Base-by-base conservation (phyloP, 2,113 vertebrate genomes). In the Sterrhoptilus dennistouni region DNA sequence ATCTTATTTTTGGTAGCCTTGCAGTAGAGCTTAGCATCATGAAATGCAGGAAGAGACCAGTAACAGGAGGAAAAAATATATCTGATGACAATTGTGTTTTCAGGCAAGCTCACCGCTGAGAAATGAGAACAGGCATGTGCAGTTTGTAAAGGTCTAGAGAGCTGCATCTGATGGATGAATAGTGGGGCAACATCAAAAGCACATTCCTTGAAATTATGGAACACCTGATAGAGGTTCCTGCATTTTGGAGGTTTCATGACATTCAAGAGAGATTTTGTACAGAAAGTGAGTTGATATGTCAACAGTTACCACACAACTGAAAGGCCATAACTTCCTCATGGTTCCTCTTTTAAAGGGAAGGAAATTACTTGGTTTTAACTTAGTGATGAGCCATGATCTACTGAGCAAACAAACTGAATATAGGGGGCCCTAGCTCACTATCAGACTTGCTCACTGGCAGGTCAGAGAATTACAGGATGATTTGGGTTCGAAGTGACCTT, bases 351-450 rank as follows among this genome's bases (percentile, higher is more conserved):
- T 38, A 38, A 38, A 38, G 38, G 38, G 38, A 38, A 38, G 38
- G 11, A 38, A 38, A 38, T 38, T 38, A 38, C 12, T 38, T 38
- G 38, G 38, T 38, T 38, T 38, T 38, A 38, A 38, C 38, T 38
- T 38, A 38, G 38, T 38, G 20, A 54, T 44, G 28, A 77, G 27
- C 44, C 49, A 13, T 33, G 49, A 65, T 82, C 35, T 57, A 22
- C 31, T 71, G 20, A 47, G 33, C n/a, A 87, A 60, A 33, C 35
- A 40, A 31, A 21, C 12, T 29, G 57, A 75, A 56, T 36, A 8
- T 1, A 81, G 27, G 0, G 0, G 31, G 16, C 40, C 17, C 40
- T 89, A 87, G 36, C 31, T 74, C 0, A 0, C 18, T 49, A 24
- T 40, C 56, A 60, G 5, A 50, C 8, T 52, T 84, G 28, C 12